Conservation (phyloP, 2,113 vertebrate species). For the Psilopsiagon aymara region DNA sequence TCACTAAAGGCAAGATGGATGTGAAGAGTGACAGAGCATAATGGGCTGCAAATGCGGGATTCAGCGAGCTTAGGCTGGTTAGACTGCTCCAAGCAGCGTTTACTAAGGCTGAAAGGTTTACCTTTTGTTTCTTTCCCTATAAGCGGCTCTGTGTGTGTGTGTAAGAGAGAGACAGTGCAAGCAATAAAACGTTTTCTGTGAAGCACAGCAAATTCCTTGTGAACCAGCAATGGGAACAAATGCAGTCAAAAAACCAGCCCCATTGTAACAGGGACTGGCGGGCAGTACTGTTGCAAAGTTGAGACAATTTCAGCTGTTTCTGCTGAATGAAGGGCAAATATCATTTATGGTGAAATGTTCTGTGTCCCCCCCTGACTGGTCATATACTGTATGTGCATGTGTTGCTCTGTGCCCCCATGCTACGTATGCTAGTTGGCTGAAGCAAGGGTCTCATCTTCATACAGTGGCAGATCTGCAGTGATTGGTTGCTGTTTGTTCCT, state of each 20-base stretch:
- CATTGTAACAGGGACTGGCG: accelerated
- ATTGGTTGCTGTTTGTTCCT: background rate
- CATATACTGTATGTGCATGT: background rate
- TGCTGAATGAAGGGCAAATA: background rate
- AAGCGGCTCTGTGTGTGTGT: background rate
- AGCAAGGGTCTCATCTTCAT: background rate
- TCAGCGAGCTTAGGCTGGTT: background rate
- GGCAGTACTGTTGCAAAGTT: background rate
- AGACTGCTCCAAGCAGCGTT: background rate
- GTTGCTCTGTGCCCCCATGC: background rate
- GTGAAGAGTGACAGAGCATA: background rate
- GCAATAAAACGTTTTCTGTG: background rate
- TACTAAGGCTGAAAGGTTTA: background rate
- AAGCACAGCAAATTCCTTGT: background rate
- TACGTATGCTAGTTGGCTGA: accelerated
- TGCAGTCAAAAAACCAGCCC: background rate
- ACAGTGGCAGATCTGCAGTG: accelerated
- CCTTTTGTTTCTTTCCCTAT: accelerated
- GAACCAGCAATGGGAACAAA: background rate
- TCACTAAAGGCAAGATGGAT: background rate
- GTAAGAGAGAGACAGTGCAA: background rate
- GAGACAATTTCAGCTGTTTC: background rate
- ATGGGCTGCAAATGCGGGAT: background rate
- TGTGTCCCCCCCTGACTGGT: accelerated
- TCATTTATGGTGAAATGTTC: accelerated